phyloP scores from a whole-genome alignment of 2,888 invertebrate genomes.

The Apantesis nais region DNA sequence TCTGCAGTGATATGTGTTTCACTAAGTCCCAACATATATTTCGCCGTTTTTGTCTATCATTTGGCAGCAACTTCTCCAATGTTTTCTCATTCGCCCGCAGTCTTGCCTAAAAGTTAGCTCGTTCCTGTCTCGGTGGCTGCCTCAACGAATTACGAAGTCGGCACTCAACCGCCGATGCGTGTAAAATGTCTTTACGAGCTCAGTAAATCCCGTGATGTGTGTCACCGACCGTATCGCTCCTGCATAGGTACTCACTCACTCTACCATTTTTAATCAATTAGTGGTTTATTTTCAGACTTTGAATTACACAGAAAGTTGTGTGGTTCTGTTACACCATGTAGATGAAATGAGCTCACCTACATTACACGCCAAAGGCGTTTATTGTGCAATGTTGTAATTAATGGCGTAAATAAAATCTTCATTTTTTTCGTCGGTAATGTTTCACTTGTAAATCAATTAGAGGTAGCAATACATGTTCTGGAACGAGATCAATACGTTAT shows the following conservation, averaged over 20 bases:
- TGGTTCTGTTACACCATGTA: constrained; percentile 57
- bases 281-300: constrained; percentile 80
- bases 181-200: constrained; percentile 78
- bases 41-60: constrained; percentile 76
- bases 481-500: not conserved
- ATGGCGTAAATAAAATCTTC: constrained; percentile 21
- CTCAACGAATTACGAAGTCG: constrained; percentile 74
- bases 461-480: constrained; percentile 3
- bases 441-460: constrained; percentile 19
- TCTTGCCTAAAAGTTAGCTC: constrained; percentile 77
- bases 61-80: constrained; percentile 76
- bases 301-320: constrained; percentile 49
- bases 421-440: constrained; percentile 15
- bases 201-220: constrained; percentile 68
- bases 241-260: constrained; percentile 24
- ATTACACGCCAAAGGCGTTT: constrained; percentile 62
- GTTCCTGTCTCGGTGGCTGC: constrained; percentile 76
- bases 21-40: constrained; percentile 72
- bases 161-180: constrained; percentile 78
- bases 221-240: constrained; percentile 49
- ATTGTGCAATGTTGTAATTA: constrained; percentile 20
- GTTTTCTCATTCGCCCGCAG: constrained; percentile 78
- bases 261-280: constrained; percentile 72
- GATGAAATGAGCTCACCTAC: constrained; percentile 63
- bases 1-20: constrained; percentile 69